phyloP scores from a whole-genome alignment of 2,113 vertebrate genomes.

The Cryptotis parvus region DNA sequence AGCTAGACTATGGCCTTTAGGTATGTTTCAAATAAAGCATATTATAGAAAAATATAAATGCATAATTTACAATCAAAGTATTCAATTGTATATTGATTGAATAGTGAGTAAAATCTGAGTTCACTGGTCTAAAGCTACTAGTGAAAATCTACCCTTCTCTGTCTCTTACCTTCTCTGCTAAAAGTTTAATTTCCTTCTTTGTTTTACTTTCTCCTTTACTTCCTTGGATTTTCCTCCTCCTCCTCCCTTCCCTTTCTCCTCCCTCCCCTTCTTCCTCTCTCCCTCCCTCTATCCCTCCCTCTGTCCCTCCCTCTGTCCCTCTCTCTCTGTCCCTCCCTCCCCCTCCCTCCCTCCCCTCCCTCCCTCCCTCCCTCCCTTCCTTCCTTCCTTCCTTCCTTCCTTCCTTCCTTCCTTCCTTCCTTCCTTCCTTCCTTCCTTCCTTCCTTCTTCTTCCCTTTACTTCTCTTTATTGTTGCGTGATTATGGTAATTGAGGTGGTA shows the following conservation, averaged over 20 bases:
- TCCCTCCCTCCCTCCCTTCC: background rate
- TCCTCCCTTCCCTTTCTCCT: too few relatives aligned
- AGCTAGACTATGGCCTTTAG: conserved; percentile 7
- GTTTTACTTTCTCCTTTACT: too few relatives aligned
- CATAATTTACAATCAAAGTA: conserved; percentile 40
- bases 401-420: too few relatives aligned
- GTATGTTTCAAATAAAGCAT: conserved; percentile 44
- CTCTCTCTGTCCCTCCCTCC: background rate
- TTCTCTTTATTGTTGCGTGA: too few relatives aligned
- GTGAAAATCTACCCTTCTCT: background rate
- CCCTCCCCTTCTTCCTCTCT: too few relatives aligned
- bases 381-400: too few relatives aligned
- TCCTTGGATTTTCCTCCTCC: too few relatives aligned
- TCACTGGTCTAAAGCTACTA: background rate
- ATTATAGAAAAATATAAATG: conserved; percentile 11
- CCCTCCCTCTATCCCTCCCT: background rate
- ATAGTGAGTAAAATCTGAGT: background rate
- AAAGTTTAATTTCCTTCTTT: conserved; percentile 7
- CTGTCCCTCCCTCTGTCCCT: background rate
- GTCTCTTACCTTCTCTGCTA: too few relatives aligned
- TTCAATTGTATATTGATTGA: conserved; percentile 15
- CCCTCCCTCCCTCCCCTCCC: background rate
- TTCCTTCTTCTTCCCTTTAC: too few relatives aligned
- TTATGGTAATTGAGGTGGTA: too few relatives aligned
- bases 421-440: too few relatives aligned